Base-by-base conservation (phyloP, 2,113 vertebrate species). In the Hiodon alosoides region DNA sequence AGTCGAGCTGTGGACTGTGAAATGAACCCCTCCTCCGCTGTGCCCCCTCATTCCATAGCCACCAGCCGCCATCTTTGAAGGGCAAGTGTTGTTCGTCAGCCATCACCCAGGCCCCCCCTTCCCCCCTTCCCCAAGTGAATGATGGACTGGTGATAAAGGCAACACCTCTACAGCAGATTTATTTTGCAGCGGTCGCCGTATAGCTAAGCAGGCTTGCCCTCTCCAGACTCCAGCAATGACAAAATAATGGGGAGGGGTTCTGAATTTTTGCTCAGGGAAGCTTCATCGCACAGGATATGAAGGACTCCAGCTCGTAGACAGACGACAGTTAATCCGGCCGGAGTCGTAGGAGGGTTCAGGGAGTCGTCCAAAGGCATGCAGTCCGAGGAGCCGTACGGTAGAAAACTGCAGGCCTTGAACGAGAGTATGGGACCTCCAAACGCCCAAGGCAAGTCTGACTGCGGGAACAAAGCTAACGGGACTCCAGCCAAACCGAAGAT, bases 401-500 rank as follows among this genome's bases (percentile, higher is more conserved):
- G 94, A 77, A 98, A 97, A 84, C 94, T 95, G 76, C 97, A 96
- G 90, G 86, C 93, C 84, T 87, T 96, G 80, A 96, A 97, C 60
- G 91, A 93, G 75, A 91, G 85, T 86, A 91, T 96, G 94, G 95
- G 93, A 65, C 93, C 94, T 48, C 89, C 94, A 52, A 76, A 90
- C 81, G 83, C 91, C 84, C 87, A 93, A 6, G 88, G 80, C 77
- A 93, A 94, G 84, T 73, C 67, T 58, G 96, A 97, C 60, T 89
- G 87, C 67, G 90, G 93, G 67, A 92, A 90, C 71, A 95, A 94
- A 77, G 79, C 91, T 75, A 98, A 94, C 55, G 94, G 95, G 72
- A 94, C 92, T 61, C 95, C 95, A 53, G 93, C 93, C 52, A 88
- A 98, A 91, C 96, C 96, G 83, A 98, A 98, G 89, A 98, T 99